Evolutionary conservation across 2,888 invertebrate genomes (phyloP).

Genomic region (Caenorhabditis macrosperma): DNA sequence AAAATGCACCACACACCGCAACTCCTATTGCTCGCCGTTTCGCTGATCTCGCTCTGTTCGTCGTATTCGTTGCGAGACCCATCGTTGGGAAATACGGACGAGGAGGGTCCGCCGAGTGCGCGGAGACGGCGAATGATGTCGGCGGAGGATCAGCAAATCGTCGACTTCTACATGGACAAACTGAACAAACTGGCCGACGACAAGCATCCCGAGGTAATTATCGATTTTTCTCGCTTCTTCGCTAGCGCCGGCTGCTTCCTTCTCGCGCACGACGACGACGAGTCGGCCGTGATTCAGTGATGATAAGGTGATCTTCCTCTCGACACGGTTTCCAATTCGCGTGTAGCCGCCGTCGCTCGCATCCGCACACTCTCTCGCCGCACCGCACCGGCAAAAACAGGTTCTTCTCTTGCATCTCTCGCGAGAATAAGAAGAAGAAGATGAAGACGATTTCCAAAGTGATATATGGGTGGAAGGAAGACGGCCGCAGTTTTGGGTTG

Average conservation of each 20-base stretch:
- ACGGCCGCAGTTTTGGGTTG: too few species aligned
- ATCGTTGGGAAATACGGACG: not conserved
- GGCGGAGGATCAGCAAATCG: conserved; percentile 69
- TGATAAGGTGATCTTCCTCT: too few species aligned
- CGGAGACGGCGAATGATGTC: conserved; percentile 61
- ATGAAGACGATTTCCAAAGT: too few species aligned
- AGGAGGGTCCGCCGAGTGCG: conserved; percentile 5
- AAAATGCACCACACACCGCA: conserved; percentile 17
- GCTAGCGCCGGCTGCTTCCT: too few species aligned
- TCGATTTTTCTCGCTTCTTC: too few species aligned
- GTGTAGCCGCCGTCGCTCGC: too few species aligned
- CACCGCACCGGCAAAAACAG: too few species aligned
- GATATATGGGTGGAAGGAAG: too few species aligned
- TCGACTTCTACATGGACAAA: conserved; percentile 74
- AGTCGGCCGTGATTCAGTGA: too few species aligned
- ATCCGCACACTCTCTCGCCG: too few species aligned
- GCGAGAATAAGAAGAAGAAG: not conserved
- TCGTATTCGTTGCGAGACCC: conserved; percentile 51
- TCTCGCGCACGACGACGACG: too few species aligned
- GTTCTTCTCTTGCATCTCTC: conserved; percentile 21
- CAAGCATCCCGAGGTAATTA: conserved; percentile 65
- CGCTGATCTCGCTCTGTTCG: conserved; percentile 3
- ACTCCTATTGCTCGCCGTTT: not conserved
- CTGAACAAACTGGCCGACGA: conserved; percentile 71
- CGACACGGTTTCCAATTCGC: too few species aligned